These are phyloP conservation scores for Zeus faber DNA, from an alignment of 2,113 vertebrate genomes.

Conservation along the genomic window DNA sequence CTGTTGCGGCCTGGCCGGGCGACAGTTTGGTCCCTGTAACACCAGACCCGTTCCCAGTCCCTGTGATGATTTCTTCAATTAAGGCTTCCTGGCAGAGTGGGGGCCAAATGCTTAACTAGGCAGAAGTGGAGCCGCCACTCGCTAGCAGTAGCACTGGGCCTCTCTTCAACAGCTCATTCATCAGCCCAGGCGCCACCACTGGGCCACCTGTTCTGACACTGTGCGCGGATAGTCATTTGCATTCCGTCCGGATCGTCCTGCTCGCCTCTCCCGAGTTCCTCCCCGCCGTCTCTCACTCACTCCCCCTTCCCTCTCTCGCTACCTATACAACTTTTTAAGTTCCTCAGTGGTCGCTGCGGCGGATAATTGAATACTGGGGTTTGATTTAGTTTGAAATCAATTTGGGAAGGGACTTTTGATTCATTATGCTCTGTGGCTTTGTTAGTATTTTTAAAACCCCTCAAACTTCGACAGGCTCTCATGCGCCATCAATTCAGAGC, in stretches of 20 bases:
- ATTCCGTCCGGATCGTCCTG: slow-evolving; percentile 53
- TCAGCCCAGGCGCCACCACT: slow-evolving; percentile 62
- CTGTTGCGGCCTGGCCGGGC: slow-evolving; percentile 55
- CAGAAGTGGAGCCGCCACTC: slow-evolving; percentile 71
- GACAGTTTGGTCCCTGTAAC: slow-evolving; percentile 54
- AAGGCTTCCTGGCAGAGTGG: slow-evolving; percentile 60
- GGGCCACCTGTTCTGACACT: slow-evolving; percentile 72
- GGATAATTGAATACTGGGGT: slow-evolving; percentile 72
- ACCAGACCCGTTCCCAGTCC: slow-evolving; percentile 55
- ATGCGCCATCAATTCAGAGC: slow-evolving; percentile 60
- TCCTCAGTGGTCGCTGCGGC: slow-evolving; percentile 57
- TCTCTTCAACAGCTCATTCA: slow-evolving; percentile 74
- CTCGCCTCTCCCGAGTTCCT: slow-evolving; percentile 20
- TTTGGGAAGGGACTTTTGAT: slow-evolving; percentile 75
- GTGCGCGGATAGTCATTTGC: slow-evolving; percentile 61
- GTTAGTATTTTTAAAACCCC: slow-evolving; percentile 64
- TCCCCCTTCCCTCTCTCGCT: slow-evolving; percentile 27
- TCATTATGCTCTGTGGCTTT: slow-evolving; percentile 73
- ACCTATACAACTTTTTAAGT: slow-evolving; percentile 64
- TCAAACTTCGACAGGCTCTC: slow-evolving; percentile 67
- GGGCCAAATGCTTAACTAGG: slow-evolving; percentile 70
- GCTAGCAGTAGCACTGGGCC: slow-evolving; percentile 67
- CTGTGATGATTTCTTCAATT: slow-evolving; percentile 73
- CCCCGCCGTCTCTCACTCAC: slow-evolving; percentile 7
- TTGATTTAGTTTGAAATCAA: slow-evolving; percentile 77